Base-by-base conservation (phyloP, 2,797 vertebrate genomes). In the Falco berigora region DNA sequence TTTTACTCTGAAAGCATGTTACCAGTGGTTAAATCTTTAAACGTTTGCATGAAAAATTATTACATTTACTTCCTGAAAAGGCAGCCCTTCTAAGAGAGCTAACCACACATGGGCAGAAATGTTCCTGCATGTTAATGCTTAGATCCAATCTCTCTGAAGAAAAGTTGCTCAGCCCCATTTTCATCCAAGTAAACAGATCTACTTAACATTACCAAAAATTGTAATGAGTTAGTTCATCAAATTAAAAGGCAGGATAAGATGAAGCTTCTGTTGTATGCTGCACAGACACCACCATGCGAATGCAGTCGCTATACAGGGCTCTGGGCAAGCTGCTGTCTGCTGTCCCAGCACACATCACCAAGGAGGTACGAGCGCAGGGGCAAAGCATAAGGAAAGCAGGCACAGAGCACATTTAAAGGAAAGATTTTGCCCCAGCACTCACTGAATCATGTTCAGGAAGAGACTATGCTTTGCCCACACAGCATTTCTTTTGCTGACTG, bases 11-110 rank as follows among this genome's bases (percentile, higher is more conserved):
- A 83, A 64, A 79, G 74, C 53, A 30, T 2, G 27, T n/a, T 74
- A 53, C 44, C 84, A 67, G 56, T 11, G 77, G 90, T 82, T 74
- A 86, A 63, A 64, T 20, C 72, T 85, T 77, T 1, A 85, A 80
- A 82, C 1, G 1, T 59, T 67, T 53, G 56, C 74, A 85, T 59
- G 44, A 86, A 52, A 78, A 59, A 52, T 18, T 5, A 62, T 30
- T 42, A 13, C 16, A 85, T 79, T 76, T 79, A 88, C 88, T 92
- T 96, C 90, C 86, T 82, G 83, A 89, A 90, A 88, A 94, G 63
- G 77, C 88, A 12, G 3, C 32, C 36, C 49, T 93, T 84, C 36
- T 4, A 36, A 88, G 36, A 92, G 24, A 23, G 55, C 71, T 63
- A 87, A 96, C 90, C 67, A 1, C 91, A 79, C 36, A 12, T 0